Evolutionary conservation across 2,113 vertebrate genomes (phyloP).

Genomic region (Melanerpes formicivorus): DNA sequence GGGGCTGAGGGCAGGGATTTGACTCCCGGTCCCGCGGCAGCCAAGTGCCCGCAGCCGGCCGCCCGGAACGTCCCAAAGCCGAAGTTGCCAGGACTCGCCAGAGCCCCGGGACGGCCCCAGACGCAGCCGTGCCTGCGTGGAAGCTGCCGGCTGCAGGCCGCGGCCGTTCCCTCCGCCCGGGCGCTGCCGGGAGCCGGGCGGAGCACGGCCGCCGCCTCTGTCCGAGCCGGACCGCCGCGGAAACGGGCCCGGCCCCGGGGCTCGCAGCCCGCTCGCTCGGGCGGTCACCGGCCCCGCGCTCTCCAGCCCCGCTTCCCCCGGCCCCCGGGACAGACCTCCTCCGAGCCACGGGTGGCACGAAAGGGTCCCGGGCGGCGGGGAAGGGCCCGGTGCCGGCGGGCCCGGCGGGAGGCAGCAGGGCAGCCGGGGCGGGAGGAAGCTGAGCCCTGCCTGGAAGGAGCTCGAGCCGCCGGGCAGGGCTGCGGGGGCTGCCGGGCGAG

Average conservation of each 20-base stretch:
- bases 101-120: not conserved
- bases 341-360: not conserved
- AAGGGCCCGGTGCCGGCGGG: not conserved
- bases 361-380: not conserved
- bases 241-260: not conserved
- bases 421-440: not conserved
- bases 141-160: not conserved
- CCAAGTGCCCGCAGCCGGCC: not conserved
- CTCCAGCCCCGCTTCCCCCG: not conserved
- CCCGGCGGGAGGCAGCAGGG: not conserved
- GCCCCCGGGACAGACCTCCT: not conserved
- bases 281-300: not conserved
- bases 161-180: not conserved
- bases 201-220: too few species aligned
- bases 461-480: not conserved
- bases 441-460: not conserved
- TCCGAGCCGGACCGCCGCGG: not conserved
- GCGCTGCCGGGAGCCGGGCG: not conserved
- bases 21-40: not conserved
- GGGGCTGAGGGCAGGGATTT: too few species aligned
- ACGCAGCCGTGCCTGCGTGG: not conserved
- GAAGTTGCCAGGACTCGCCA: not conserved
- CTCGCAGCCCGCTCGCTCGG: not conserved
- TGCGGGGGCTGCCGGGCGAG: not conserved
- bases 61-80: not conserved